Base-by-base conservation (phyloP, 2,113 vertebrate species). In the Tetrao urogallus region DNA sequence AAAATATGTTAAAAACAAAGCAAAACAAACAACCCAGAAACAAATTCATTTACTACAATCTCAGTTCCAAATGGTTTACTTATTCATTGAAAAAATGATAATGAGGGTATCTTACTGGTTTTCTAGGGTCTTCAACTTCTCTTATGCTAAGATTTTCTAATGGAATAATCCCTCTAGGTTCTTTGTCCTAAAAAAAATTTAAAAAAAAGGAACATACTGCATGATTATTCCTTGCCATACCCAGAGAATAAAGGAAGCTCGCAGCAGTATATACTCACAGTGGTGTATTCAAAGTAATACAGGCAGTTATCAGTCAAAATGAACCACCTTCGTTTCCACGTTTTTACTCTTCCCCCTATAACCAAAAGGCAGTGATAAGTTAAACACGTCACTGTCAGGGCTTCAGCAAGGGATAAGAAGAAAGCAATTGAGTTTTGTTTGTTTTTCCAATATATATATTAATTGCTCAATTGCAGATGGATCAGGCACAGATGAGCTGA, bases 231-330 rank as follows among this genome's bases (percentile, higher is more conserved):
- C 63, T 18, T 64, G 70, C 74, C 11, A 50, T 9, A 61, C 21
- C 38, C 54, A 52, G 7, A 28, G 56, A 57, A 42, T 47, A 66
- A 69, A 65, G 1, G 2, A n/a, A 86, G 17, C 20, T 83, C 69
- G 50, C 83, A 86, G n/a, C 13, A 36, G 22, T 10, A 32, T 43
- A 38, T 86, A 97, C 99, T 98, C 94, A 99, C 99, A 27, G 99
- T 99, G 72, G 99, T 99, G 97, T 99, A 99, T 85, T 99, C 99
- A 89, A 99, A 99, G 97, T 99, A 99, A 94, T 99, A 99, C 63
- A 99, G 98, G 97, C 99, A 99, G 96, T 99, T 99, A 97, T 99
- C 99, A 0, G 99, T 99, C 92, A 99, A 97, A 92, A 99, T 99
- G 95, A 99, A 99, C 99, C 99, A 99, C 34, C 99, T 98, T 72